These are phyloP conservation scores for Notolabrus celidotus DNA, from an alignment of 2,797 vertebrate species.

Conservation along the genomic window DNA sequence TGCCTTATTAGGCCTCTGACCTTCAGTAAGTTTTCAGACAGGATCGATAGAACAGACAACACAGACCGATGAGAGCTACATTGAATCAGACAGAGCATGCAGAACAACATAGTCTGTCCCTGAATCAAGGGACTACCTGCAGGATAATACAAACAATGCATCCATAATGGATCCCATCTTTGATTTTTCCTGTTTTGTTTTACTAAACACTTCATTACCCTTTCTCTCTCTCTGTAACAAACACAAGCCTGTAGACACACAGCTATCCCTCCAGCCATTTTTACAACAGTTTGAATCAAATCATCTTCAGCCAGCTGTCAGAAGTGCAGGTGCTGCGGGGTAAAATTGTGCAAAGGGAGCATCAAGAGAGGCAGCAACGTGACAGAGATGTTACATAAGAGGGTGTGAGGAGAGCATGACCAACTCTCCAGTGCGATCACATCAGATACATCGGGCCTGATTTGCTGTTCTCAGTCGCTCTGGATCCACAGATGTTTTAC, in stretches of 20 bases:
- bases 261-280: neutral
- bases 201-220: neutral
- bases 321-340: conserved; percentile 16
- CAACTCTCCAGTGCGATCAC: conserved; percentile 30
- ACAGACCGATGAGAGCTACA: conserved; percentile 36
- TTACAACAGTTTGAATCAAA: conserved; percentile 10
- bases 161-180: neutral
- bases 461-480: conserved; percentile 16
- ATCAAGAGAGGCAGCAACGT: conserved; percentile 11
- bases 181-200: neutral
- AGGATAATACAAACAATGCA: neutral
- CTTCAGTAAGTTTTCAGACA: conserved; percentile 51
- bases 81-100: conserved; percentile 20
- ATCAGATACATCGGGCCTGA: conserved; percentile 32
- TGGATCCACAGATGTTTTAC: conserved; percentile 20
- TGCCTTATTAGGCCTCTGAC: conserved; percentile 44
- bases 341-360: conserved; percentile 14
- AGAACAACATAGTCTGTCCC: conserved; percentile 22
- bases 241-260: neutral
- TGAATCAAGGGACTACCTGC: conserved; percentile 7
- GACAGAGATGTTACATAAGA: conserved; percentile 52
- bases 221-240: neutral
- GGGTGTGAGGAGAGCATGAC: conserved; percentile 7
- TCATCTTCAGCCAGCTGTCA: neutral
- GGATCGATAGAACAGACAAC: conserved; percentile 58